A percentile compares a stretch with the other conserved stretches of the same genome.
Evolutionary conservation across 2,797 vertebrate genomes (phyloP).

Genomic region (Melanogrammus aeglefinus): DNA sequence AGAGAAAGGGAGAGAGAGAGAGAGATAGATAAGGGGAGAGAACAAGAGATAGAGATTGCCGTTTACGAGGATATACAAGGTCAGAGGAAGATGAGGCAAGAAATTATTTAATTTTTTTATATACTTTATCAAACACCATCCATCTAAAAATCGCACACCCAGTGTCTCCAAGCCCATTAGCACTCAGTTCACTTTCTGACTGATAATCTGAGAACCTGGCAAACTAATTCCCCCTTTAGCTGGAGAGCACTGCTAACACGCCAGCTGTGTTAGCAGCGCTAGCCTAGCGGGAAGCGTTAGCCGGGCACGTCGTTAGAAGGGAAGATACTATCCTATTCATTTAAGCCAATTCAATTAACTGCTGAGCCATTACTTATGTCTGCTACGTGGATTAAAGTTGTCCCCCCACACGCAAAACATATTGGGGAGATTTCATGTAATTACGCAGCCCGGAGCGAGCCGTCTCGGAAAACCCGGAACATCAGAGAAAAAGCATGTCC

Average conservation of each 20-base stretch:
- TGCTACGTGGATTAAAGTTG: no score
- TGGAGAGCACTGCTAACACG: neutral
- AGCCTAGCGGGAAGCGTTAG: neutral
- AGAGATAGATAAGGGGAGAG: neutral
- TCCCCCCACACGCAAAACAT: no score
- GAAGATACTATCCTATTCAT: neutral
- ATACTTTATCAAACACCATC: neutral
- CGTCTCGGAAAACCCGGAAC: no score
- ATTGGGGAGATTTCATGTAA: no score
- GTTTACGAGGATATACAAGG: no score
- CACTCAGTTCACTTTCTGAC: neutral
- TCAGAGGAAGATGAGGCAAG: no score
- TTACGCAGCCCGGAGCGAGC: no score
- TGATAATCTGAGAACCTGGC: neutral
- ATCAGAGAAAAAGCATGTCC: no score
- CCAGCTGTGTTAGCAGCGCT: neutral
- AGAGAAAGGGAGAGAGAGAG: constrained; percentile 11
- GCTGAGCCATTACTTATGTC: neutral
- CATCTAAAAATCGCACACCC: no score
- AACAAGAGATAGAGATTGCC: constrained; percentile 23
- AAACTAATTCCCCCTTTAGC: neutral
- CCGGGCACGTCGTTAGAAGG: neutral
- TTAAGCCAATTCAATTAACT: neutral
- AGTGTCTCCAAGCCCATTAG: neutral
- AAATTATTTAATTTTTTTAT: no score